phyloP scores from a whole-genome alignment of 2,797 vertebrate genomes.

The Gallinago stenura region DNA sequence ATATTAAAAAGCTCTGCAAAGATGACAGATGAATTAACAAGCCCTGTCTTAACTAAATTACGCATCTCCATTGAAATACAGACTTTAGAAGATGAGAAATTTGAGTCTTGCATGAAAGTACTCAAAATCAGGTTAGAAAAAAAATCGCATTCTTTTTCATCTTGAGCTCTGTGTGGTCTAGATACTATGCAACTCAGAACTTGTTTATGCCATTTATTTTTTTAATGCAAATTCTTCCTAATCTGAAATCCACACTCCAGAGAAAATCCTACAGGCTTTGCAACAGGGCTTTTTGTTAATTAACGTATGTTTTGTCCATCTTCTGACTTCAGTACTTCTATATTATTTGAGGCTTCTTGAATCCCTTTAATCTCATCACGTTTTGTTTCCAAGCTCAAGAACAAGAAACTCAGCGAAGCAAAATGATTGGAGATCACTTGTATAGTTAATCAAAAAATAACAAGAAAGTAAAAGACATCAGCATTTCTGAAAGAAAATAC shows the following conservation, averaged over 20 bases:
- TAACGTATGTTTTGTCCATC: slow-evolving; percentile 27
- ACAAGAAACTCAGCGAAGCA: slow-evolving; percentile 34
- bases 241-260: slow-evolving; percentile 38
- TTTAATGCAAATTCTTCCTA: slow-evolving; percentile 18
- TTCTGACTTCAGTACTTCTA: not conserved
- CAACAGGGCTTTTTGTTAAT: slow-evolving; percentile 23
- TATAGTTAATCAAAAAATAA: slow-evolving; percentile 26
- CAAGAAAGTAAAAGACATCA: slow-evolving; percentile 27
- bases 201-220: not conserved
- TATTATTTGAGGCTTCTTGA: not conserved
- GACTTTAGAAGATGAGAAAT: not conserved
- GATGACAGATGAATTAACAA: not conserved
- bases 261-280: slow-evolving; percentile 47
- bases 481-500: slow-evolving; percentile 45
- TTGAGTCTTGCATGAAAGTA: not conserved
- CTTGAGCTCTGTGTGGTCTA: slow-evolving; percentile 36
- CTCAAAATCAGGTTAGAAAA: not conserved
- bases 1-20: not conserved
- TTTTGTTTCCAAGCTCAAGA: slow-evolving; percentile 17
- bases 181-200: not conserved
- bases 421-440: slow-evolving; percentile 10
- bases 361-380: slow-evolving; percentile 22
- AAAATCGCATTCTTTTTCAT: not conserved
- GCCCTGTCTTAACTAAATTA: not conserved
- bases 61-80: not conserved